Conservation (phyloP, 2,888 invertebrate genomes). For the Plutella xylostella region DNA sequence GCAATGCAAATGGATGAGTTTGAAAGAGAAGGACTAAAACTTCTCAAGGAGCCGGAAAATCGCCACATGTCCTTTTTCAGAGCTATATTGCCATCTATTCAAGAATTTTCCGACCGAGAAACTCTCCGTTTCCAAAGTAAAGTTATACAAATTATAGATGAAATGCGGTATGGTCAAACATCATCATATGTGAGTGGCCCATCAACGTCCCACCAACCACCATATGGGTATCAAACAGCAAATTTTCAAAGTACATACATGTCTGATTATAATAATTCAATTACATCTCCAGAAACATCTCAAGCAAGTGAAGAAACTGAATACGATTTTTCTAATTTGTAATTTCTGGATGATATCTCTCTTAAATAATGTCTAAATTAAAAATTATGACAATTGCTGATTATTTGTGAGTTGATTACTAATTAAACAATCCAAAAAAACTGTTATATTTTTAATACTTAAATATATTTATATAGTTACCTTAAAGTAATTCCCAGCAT, state of each 20-base stretch:
- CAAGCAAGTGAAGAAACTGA: slow-evolving; percentile 17
- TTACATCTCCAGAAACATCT: slow-evolving; percentile 13
- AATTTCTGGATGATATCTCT: slow-evolving; percentile 12
- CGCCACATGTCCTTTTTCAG: slow-evolving; percentile 18
- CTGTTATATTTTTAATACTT: slow-evolving; percentile 6
- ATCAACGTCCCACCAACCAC: background rate
- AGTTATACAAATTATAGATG: slow-evolving; percentile 21
- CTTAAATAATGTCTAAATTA: slow-evolving; percentile 5
- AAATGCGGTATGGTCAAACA: slow-evolving; percentile 20
- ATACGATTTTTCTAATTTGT: slow-evolving; percentile 9
- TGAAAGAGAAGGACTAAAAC: slow-evolving; percentile 17
- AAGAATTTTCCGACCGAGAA: slow-evolving; percentile 18
- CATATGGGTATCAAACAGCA: slow-evolving; percentile 3
- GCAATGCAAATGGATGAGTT: slow-evolving; percentile 19
- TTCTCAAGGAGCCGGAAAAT: slow-evolving; percentile 22
- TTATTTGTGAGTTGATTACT: slow-evolving; percentile 10
- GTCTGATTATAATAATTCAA: slow-evolving; percentile 6
- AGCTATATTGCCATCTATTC: slow-evolving; percentile 19
- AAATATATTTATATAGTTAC: slow-evolving; percentile 14
- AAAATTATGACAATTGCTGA: slow-evolving; percentile 10
- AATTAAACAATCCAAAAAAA: slow-evolving; percentile 2
- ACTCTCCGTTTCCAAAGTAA: slow-evolving; percentile 21
- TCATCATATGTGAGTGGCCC: slow-evolving; percentile 18
- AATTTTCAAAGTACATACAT: slow-evolving; percentile 17
- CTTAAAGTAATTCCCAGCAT: slow-evolving; percentile 3